phyloP scores from a whole-genome alignment of 2,113 vertebrate species.

The Conger conger region DNA sequence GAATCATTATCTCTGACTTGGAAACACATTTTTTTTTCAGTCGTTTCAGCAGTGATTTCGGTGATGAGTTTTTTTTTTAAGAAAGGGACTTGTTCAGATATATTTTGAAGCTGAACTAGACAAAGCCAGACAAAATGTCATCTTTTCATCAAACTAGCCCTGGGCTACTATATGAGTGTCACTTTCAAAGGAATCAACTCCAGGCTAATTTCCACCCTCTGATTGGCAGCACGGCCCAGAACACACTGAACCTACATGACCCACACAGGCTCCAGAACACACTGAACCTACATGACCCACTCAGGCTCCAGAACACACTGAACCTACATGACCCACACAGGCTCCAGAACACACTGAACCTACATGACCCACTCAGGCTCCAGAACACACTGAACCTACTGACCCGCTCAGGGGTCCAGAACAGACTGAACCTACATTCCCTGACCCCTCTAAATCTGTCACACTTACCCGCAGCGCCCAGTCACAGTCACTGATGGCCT shows the following conservation, averaged over 20 bases:
- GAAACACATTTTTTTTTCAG: neutral
- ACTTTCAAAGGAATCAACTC: conserved; percentile 3
- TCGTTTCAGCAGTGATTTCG: neutral
- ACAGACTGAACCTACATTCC: no score
- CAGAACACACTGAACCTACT: no score
- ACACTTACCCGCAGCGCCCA: conserved; percentile 88
- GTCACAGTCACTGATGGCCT: conserved; percentile 84
- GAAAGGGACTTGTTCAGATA: neutral
- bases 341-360: conserved; percentile 18
- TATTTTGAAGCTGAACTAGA: neutral
- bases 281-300: neutral
- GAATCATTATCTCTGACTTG: neutral
- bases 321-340: neutral
- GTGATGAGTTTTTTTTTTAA: neutral
- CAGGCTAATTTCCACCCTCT: conserved; percentile 27
- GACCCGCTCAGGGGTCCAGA: no score
- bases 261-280: conserved; percentile 13
- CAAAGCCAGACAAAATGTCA: conserved; percentile 10
- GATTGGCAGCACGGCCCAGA: neutral
- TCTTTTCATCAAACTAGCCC: neutral
- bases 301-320: conserved; percentile 12
- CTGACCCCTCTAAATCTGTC: conserved; percentile 25
- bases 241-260: neutral
- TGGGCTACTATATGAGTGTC: neutral
- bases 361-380: neutral